Evolutionary conservation across 2,113 vertebrate genomes (phyloP), one percentile per base, ranked within the genome.

Genomic region (Oenanthe oenanthe): DNA sequence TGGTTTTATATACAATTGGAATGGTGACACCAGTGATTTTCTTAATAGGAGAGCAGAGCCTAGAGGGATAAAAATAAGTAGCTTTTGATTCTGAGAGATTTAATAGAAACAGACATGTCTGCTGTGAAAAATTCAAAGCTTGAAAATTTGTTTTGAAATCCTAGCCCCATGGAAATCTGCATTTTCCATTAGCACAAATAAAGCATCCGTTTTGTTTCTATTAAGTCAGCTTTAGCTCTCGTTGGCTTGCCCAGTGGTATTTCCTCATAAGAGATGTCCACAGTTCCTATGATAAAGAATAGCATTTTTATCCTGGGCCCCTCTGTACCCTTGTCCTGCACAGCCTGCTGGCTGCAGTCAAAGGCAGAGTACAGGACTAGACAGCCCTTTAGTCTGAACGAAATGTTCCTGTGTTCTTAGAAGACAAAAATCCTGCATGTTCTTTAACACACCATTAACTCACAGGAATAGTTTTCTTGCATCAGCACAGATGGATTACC

Each of bases 371-470:
- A 90, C 56, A 62, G 78, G 43, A 93, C 20, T 14, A 95, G 91
- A 88, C 85, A 96, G 82, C 24, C 38, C 47, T 88, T 95, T 92
- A 83, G 74, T 92, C 79, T 56, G 47, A 90, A 95, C 1, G 2
- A 95, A 94, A 88, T 66, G 34, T 92, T 76, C 71, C 56, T 58
- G 2, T 68, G 71, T 93, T 97, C 88, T 80, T 85, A 74, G 92
- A 92, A 90, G 85, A 83, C 2, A 2, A 92, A 92, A 92, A 66
- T 62, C 38, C 53, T 94, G 54, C 50, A 31, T 90, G 82, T 77
- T 96, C 79, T 92, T 90, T 96, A 95, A 93, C 75, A 92, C 79
- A 58, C 91, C 95, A 94, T 96, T 96, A 96, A 93, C 79, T 97
- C 75, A 66, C 63, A 74, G 43, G 24, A 94, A 90, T 57, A 90